These are phyloP conservation scores for Vanacampus margaritifer DNA, from an alignment of 2,113 vertebrate genomes.

Conservation along the genomic window DNA sequence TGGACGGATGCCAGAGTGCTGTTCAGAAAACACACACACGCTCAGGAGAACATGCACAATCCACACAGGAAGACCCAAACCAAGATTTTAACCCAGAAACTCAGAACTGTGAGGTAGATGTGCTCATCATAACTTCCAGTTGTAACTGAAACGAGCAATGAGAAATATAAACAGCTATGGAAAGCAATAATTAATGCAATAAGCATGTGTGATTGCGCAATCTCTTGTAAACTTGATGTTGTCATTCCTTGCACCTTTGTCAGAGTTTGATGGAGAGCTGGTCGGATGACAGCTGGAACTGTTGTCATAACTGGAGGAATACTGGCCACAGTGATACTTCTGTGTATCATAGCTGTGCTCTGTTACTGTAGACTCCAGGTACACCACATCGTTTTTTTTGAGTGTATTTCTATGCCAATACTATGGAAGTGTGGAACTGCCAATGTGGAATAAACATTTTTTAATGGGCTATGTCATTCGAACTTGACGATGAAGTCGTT, in stretches of 20 bases:
- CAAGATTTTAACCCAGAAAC: not conserved
- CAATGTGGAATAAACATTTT: too few relatives aligned
- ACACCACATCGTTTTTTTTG: constrained; percentile 64
- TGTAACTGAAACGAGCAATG: not conserved
- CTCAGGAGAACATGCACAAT: not conserved
- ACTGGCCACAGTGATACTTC: constrained; percentile 96
- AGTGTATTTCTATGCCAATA: not conserved
- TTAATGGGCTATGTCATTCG: too few relatives aligned
- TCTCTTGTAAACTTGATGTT: constrained; percentile 9
- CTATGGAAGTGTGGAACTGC: too few relatives aligned
- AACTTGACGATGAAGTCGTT: too few relatives aligned
- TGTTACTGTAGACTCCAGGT: constrained; percentile 99
- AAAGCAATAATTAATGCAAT: too few relatives aligned
- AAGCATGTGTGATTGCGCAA: not conserved
- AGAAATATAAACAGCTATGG: too few relatives aligned
- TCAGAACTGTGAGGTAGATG: not conserved
- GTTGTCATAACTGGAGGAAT: constrained; percentile 99
- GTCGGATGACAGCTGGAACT: constrained; percentile 99
- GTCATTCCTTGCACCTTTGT: constrained; percentile 35
- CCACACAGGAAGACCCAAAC: not conserved
- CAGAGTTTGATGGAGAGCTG: constrained; percentile 97
- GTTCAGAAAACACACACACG: too few relatives aligned
- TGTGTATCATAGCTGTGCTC: constrained; percentile 97
- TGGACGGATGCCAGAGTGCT: too few relatives aligned
- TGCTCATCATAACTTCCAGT: not conserved